Base-by-base conservation (phyloP, 1,140 invertebrate species). In the Drosophila nikananu region DNA sequence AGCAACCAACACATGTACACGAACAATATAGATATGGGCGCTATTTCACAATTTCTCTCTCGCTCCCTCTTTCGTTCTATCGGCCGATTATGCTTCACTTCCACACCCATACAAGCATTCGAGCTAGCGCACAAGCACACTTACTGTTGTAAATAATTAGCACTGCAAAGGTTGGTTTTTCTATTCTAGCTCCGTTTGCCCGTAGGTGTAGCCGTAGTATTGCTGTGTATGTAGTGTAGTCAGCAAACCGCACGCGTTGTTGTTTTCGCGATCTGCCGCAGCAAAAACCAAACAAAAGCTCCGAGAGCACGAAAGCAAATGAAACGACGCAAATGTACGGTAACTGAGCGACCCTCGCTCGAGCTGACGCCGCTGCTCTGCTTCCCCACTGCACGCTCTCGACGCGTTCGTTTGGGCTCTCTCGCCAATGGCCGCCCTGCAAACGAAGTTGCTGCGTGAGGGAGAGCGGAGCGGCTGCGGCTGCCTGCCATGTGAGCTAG, bases 241-340 rank as follows among this genome's bases (percentile, higher is more conserved):
- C 67, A 90, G 81, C 82, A 86, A 81, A 82, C 55, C 86, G 86
- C 79, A 86, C 81, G 81, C 78, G 79, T 81, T 78, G 51, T 21
- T 39, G 55, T 42, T 42, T 54, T 71, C 82, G 73, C 83, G 83
- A 87, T 87, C 86, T 91, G 79, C 86, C 86, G 86, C 78, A 82
- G 77, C 83, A 89, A 91, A 90, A 86, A 82, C 82, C 86, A 90
- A 90, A 86, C 86, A 90, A 90, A 91, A 90, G 82, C 86, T 80
- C 79, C 79, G 79, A 90, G 86, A 82, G 81, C 64, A 82, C 79
- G 72, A 90, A 82, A 80, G 75, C 76, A 80, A 90, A 83, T 90
- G 86, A 91, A 89, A 80, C 86, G 76, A 77, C 79, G 86, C 81
- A 87, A 89, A 89, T 75, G 77, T 78, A 72, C 61, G 65, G 72